These are phyloP conservation scores for Sebastes oblongus DNA, from an alignment of 2,797 vertebrate species.

Conservation along the genomic window DNA sequence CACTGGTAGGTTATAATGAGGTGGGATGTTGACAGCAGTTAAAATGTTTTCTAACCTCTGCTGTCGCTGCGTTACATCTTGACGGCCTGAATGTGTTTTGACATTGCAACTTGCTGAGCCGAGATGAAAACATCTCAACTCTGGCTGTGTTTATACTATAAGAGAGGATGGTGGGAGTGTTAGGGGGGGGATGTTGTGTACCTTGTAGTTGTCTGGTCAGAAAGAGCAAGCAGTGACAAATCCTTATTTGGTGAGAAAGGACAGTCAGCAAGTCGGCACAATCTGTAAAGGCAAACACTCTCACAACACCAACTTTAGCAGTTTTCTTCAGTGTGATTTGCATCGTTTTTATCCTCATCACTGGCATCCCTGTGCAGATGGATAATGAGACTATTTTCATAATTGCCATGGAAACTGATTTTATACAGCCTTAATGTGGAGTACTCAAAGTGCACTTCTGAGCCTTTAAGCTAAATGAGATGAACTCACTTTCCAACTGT, in stretches of 20 bases:
- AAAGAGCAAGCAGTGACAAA: conserved; percentile 18
- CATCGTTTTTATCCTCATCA: neutral
- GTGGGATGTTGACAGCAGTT: neutral
- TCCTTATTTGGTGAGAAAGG: conserved; percentile 65
- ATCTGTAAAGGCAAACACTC: conserved; percentile 4
- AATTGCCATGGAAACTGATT: conserved; percentile 36
- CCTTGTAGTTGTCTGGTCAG: conserved; percentile 9
- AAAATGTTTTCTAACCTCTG: neutral
- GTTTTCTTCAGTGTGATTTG: neutral
- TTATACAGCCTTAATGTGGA: neutral
- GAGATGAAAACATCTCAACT: conserved; percentile 36
- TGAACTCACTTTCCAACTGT: neutral
- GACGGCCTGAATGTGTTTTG: conserved; percentile 24
- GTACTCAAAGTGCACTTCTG: neutral
- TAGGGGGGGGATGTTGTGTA: neutral
- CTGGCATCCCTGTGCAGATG: neutral
- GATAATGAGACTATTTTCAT: conserved; percentile 8
- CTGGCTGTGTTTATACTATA: conserved; percentile 48
- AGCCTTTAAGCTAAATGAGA: neutral
- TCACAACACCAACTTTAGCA: neutral
- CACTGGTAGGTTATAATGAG: neutral
- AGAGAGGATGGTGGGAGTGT: conserved; percentile 11
- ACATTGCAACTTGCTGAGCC: conserved; percentile 9
- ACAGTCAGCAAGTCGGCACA: conserved; percentile 8
- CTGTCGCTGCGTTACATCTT: conserved; percentile 4